A percentile compares a stretch with the other conserved stretches of the same genome.
These are phyloP conservation scores for Caerostris extrusa DNA, from an alignment of 1,140 invertebrate genomes.

Conservation along the genomic window DNA sequence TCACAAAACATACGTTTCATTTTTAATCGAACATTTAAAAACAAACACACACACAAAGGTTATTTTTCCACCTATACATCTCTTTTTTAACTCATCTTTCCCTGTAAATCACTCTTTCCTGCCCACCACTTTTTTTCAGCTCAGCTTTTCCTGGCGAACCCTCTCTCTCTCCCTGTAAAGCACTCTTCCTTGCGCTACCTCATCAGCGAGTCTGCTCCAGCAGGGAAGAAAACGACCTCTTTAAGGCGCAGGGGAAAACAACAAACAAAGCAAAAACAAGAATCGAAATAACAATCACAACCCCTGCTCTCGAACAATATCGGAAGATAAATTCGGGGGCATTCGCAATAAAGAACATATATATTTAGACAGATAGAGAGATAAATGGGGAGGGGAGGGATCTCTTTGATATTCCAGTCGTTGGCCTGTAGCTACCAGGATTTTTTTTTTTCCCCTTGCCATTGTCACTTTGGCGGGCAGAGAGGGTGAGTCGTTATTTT, in stretches of 20 bases:
- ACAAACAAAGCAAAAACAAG: background rate
- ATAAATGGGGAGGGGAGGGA: slow-evolving; percentile 20
- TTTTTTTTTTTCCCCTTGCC: slow-evolving; percentile 39
- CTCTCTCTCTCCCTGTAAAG: background rate
- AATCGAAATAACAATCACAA: slow-evolving; percentile 53
- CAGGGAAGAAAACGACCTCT: slow-evolving; percentile 58
- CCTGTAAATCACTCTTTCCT: background rate
- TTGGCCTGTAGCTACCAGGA: slow-evolving; percentile 56
- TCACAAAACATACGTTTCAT: no score
- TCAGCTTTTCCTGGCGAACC: background rate
- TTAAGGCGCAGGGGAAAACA: slow-evolving; percentile 34
- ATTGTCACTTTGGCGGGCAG: slow-evolving; percentile 62
- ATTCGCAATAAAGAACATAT: slow-evolving; percentile 73
- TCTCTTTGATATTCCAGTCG: slow-evolving; percentile 73
- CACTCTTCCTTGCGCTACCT: background rate
- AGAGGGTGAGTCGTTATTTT: slow-evolving; percentile 57
- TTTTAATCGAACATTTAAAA: no score
- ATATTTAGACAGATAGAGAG: slow-evolving; percentile 74
- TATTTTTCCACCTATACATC: background rate
- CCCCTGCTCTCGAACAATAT: slow-evolving; percentile 31
- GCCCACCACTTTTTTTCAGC: background rate
- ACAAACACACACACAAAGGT: no score
- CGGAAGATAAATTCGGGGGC: slow-evolving; percentile 66
- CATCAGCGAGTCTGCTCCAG: slow-evolving; percentile 57
- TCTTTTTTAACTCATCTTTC: background rate